Percentiles rank a stretch among this genome's conserved stretches.
phyloP scores from a whole-genome alignment of 2,888 invertebrate genomes.

The Leucoma salicis region DNA sequence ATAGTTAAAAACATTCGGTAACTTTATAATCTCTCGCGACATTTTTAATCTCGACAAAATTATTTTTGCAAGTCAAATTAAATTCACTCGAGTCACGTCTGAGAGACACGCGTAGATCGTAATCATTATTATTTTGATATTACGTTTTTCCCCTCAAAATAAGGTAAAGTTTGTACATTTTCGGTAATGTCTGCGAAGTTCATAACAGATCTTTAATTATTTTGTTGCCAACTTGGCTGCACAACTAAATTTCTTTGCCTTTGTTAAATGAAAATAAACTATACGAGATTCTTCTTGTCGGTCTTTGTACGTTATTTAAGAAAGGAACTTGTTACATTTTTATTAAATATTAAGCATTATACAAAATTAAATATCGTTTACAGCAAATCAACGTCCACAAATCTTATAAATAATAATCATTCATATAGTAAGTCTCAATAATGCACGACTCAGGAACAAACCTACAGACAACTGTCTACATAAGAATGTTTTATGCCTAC shows the following conservation, averaged over 20 bases:
- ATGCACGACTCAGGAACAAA: conserved; percentile 23
- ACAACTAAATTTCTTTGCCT: conserved; percentile 25
- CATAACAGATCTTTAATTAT: conserved; percentile 27
- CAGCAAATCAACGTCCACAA: not conserved
- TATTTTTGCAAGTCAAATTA: conserved; percentile 31
- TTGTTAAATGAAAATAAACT: conserved; percentile 21
- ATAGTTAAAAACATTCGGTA: not conserved
- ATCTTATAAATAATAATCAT: not conserved
- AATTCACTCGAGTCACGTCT: conserved; percentile 35
- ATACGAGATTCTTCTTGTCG: not conserved
- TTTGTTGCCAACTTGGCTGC: conserved; percentile 22
- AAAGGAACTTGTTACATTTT: not conserved
- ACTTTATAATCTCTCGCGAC: conserved; percentile 18
- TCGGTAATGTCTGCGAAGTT: conserved; percentile 32
- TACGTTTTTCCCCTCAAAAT: conserved; percentile 18
- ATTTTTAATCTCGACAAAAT: conserved; percentile 26
- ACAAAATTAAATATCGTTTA: not conserved
- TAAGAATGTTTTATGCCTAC: conserved; percentile 71
- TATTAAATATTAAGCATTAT: not conserved
- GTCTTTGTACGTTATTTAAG: not conserved
- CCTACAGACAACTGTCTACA: conserved; percentile 25
- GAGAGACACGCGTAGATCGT: conserved; percentile 32
- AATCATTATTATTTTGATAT: conserved; percentile 29
- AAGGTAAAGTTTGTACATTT: conserved; percentile 22
- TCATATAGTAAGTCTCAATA: conserved; percentile 22